Conservation (phyloP, 23 tunicate genomes). For the Trididemnum nubilum region DNA sequence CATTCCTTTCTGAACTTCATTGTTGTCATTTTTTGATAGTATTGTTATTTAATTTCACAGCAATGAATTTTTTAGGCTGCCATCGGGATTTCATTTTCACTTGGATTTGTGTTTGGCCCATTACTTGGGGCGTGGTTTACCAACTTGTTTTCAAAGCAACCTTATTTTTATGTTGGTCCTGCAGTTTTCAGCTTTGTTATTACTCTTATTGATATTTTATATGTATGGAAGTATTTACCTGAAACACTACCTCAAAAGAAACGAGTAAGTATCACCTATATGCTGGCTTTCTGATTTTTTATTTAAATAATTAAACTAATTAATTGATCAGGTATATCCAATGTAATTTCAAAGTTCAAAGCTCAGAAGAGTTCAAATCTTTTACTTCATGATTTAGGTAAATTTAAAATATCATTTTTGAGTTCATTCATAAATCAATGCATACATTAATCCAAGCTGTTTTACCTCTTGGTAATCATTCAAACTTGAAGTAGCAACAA, state of each 20-base stretch:
- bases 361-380: not conserved
- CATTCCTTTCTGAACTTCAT: too few relatives aligned
- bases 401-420: too few relatives aligned
- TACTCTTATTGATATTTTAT: constrained; percentile 59
- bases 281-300: too few relatives aligned
- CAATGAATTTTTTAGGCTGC: constrained; percentile 60
- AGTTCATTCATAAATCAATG: too few relatives aligned
- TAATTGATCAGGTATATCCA: not conserved
- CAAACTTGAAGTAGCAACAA: too few relatives aligned
- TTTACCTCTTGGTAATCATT: too few relatives aligned
- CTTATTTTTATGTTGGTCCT: constrained; percentile 64
- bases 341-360: not conserved
- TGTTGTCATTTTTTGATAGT: too few relatives aligned
- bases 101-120: constrained; percentile 94
- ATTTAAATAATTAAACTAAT: not conserved
- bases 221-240: constrained; percentile 41
- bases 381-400: not conserved
- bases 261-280: constrained; percentile 57
- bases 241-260: constrained; percentile 76
- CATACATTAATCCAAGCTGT: too few relatives aligned
- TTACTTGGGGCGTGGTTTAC: constrained; percentile 81
- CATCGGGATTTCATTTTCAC: constrained; percentile 87
- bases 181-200: constrained; percentile 70
- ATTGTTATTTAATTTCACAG: too few relatives aligned
- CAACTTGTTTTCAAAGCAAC: constrained; percentile 7